Evolutionary conservation across 2,888 invertebrate genomes (phyloP).

Genomic region (Exephanes ischioxanthus): DNA sequence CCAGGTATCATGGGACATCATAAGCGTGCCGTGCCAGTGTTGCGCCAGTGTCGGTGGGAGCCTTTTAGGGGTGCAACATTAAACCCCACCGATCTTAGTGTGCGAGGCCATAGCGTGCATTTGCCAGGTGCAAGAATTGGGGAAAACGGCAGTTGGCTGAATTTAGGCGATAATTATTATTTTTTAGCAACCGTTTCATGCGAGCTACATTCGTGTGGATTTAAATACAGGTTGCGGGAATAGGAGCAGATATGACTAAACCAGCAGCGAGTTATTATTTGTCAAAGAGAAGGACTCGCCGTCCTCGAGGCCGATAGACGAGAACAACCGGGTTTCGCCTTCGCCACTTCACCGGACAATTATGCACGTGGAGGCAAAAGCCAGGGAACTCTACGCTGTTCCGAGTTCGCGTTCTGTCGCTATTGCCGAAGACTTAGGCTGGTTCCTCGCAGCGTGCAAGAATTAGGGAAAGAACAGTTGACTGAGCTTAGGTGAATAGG

Average conservation of each 20-base stretch:
- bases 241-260: neutral
- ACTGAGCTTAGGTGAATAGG: too few species aligned
- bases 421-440: neutral
- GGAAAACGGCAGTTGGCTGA: conserved; percentile 13
- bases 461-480: too few species aligned
- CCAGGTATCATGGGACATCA: neutral
- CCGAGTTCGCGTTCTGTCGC: conserved; percentile 7
- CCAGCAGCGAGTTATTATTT: conserved; percentile 10
- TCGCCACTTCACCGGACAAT: conserved; percentile 36
- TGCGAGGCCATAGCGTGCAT: conserved; percentile 9
- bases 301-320: conserved; percentile 6
- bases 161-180: too few species aligned
- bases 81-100: conserved; percentile 26
- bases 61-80: conserved; percentile 37
- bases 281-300: conserved; percentile 26
- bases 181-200: neutral
- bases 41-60: conserved; percentile 38
- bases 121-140: conserved; percentile 44
- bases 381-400: conserved; percentile 1
- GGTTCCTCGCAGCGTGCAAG: neutral
- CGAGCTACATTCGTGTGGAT: neutral
- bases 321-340: conserved; percentile 25
- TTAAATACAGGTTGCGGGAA: neutral
- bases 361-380: too few species aligned
- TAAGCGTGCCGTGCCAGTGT: conserved; percentile 33